A percentile compares a stretch with the other conserved stretches of the same genome.
phyloP scores from a whole-genome alignment of 2,888 invertebrate genomes.

The Papilio demoleus region DNA sequence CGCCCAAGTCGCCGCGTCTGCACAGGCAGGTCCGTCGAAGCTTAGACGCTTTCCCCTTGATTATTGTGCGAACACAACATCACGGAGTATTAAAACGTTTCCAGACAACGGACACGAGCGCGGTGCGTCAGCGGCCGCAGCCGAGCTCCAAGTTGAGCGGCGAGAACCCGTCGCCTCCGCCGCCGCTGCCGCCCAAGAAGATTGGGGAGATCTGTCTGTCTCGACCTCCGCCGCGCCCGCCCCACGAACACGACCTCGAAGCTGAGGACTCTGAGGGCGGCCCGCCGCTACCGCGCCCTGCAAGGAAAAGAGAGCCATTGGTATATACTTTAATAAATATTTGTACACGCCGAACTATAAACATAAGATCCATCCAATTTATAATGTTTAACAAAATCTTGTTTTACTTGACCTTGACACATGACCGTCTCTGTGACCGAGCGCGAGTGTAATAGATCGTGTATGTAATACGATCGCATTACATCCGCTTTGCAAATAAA shows the following conservation, averaged over 20 bases:
- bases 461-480: not conserved
- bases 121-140: slow-evolving; percentile 64
- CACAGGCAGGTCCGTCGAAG: slow-evolving; percentile 61
- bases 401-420: not conserved
- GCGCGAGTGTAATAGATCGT: not conserved
- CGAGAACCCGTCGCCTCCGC: slow-evolving; percentile 85
- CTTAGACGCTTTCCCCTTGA: not conserved
- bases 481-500: not conserved
- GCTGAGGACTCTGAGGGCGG: slow-evolving; percentile 51
- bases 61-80: not conserved
- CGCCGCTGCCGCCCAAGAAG: slow-evolving; percentile 85
- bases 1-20: slow-evolving; percentile 72
- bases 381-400: not conserved
- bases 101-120: slow-evolving; percentile 65
- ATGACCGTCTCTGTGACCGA: not conserved
- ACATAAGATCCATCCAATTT: too few relatives aligned
- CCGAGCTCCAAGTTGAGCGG: slow-evolving; percentile 54
- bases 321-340: slow-evolving; percentile 48
- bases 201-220: slow-evolving; percentile 50
- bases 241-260: slow-evolving; percentile 78
- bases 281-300: slow-evolving; percentile 72
- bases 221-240: slow-evolving; percentile 87
- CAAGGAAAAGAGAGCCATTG: slow-evolving; percentile 69
- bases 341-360: too few relatives aligned
- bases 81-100: slow-evolving; percentile 2